A percentile compares a stretch with the other conserved stretches of the same genome.
phyloP scores from a whole-genome alignment of 2,113 vertebrate species.

The Benitochromis conjunctus region DNA sequence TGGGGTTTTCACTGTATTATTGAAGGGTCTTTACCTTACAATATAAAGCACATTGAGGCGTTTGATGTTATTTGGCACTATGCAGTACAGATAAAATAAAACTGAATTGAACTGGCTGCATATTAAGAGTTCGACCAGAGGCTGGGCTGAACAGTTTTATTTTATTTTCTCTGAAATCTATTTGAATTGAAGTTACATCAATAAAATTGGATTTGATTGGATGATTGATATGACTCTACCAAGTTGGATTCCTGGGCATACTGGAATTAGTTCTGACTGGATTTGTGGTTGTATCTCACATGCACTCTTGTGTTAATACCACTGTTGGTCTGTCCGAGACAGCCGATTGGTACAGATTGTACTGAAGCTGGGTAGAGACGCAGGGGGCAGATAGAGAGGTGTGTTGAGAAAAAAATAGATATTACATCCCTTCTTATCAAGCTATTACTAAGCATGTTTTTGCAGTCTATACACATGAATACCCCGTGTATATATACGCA shows the following conservation, averaged over 20 bases:
- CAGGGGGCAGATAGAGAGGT: constrained; percentile 54
- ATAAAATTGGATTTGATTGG: not conserved
- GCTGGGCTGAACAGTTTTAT: not conserved
- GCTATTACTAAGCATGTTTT: constrained; percentile 23
- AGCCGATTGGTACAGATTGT: not conserved
- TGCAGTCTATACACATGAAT: not conserved
- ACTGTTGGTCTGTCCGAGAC: not conserved
- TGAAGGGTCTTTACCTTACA: not conserved
- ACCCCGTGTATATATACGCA: not conserved
- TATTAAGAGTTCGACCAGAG: not conserved
- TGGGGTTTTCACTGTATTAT: not conserved
- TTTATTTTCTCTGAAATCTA: not conserved
- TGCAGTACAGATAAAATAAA: not conserved
- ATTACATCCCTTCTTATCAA: constrained; percentile 31
- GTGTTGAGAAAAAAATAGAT: constrained; percentile 44
- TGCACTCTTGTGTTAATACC: not conserved
- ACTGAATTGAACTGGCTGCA: not conserved
- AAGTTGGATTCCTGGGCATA: not conserved
- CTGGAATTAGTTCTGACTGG: not conserved
- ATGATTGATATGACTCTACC: not conserved
- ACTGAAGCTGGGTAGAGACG: constrained; percentile 5
- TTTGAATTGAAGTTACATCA: not conserved
- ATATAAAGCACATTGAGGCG: not conserved
- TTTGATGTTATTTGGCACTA: not conserved
- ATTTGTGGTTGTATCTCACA: not conserved